phyloP scores from a whole-genome alignment of 2,888 invertebrate species.

The Lasioglossum leucozonium region DNA sequence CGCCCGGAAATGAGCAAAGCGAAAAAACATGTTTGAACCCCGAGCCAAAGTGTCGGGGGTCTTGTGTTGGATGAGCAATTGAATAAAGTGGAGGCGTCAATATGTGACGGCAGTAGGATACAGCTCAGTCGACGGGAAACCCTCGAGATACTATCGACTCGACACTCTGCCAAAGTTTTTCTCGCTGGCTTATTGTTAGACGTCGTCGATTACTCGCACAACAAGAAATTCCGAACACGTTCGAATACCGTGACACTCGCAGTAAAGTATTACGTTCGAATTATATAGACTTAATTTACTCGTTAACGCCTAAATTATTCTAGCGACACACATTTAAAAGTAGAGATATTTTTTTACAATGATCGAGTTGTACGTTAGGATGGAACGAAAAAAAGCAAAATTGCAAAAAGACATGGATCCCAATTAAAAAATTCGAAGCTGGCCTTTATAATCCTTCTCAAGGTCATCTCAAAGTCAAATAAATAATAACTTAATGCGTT shows the following conservation, averaged over 20 bases:
- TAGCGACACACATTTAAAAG: too few relatives aligned
- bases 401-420: too few relatives aligned
- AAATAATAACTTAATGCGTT: too few relatives aligned
- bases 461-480: too few relatives aligned
- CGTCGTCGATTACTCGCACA: background rate
- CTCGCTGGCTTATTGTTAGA: background rate
- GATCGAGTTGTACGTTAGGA: too few relatives aligned
- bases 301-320: too few relatives aligned
- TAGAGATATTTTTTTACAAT: too few relatives aligned
- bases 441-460: too few relatives aligned
- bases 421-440: too few relatives aligned
- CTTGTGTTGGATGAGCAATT: conserved; percentile 78
- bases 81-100: conserved; percentile 80
- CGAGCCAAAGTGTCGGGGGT: conserved; percentile 68
- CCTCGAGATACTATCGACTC: conserved; percentile 53
- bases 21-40: conserved; percentile 81
- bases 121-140: conserved; percentile 52
- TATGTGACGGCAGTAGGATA: conserved; percentile 78
- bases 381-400: too few relatives aligned
- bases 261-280: background rate
- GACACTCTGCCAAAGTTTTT: background rate
- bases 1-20: conserved; percentile 80
- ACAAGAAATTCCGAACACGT: background rate
- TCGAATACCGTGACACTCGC: too few relatives aligned
- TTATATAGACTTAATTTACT: too few relatives aligned